Evolutionary conservation across 2,797 vertebrate species (phyloP).

Genomic region (Allobates femoralis): DNA sequence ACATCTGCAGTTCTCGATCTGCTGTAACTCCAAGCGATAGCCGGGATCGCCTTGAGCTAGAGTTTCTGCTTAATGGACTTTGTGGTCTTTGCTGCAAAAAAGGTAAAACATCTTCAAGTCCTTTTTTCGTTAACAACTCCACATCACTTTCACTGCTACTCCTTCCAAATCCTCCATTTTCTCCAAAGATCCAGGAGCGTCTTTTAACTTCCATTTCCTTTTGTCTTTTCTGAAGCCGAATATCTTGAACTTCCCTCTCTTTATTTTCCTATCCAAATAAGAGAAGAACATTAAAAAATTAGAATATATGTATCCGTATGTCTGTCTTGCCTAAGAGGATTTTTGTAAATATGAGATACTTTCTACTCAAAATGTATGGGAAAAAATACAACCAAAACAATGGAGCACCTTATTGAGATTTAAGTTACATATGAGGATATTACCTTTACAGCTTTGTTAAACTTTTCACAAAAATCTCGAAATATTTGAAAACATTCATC

Average conservation of each 20-base stretch:
- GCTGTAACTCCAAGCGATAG: constrained; percentile 82
- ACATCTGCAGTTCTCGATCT: constrained; percentile 86
- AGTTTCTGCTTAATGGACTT: constrained; percentile 84
- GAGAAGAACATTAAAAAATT: neutral
- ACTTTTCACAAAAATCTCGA: constrained; percentile 93
- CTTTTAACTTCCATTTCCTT: constrained; percentile 89
- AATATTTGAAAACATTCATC: constrained; percentile 98
- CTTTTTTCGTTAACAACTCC: constrained; percentile 86
- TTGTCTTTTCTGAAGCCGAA: constrained; percentile 81
- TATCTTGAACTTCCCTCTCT: constrained; percentile 88
- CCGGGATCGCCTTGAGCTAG: constrained; percentile 87
- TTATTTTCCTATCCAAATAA: constrained; percentile 83
- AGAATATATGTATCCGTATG: neutral
- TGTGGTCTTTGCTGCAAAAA: constrained; percentile 86
- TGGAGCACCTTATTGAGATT: neutral
- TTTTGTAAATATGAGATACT: neutral
- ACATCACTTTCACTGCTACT: constrained; percentile 98
- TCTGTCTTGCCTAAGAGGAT: no score
- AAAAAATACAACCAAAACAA: neutral
- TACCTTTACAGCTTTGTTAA: constrained; percentile 97
- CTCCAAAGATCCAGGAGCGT: constrained; percentile 79
- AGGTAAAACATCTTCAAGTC: constrained; percentile 80
- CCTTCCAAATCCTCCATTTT: constrained; percentile 84
- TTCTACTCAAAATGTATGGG: no score
- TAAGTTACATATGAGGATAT: neutral